Conservation (phyloP, 2,888 invertebrate species). For the Gnatocerus cornutus region DNA sequence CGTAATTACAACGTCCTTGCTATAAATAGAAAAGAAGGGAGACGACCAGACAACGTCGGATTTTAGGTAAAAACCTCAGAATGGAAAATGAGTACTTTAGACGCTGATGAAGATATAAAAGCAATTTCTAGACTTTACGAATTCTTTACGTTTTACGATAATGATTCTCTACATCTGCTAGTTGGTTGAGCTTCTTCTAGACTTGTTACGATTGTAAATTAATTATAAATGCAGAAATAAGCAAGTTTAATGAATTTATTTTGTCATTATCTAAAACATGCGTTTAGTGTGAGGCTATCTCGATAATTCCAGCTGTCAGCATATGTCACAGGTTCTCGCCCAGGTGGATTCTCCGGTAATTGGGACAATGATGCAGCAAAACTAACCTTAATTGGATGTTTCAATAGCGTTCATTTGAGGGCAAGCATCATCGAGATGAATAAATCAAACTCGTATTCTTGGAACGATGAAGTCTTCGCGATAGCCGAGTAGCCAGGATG, state of each 20-base stretch:
- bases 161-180: conserved; percentile 30
- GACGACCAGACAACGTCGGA: conserved; percentile 33
- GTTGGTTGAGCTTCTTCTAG: conserved; percentile 8
- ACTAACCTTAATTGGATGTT: conserved; percentile 61
- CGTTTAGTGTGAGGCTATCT: conserved; percentile 36
- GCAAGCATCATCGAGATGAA: conserved; percentile 65
- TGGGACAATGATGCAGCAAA: conserved; percentile 61
- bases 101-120: conserved; percentile 52
- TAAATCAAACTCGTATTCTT: conserved; percentile 64
- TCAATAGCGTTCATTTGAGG: conserved; percentile 55
- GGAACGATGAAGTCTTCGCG: conserved; percentile 64
- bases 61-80: conserved; percentile 46
- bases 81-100: conserved; percentile 47
- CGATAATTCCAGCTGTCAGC: conserved; percentile 47
- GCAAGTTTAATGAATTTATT: conserved; percentile 25
- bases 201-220: not conserved
- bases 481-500: conserved; percentile 63
- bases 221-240: conserved; percentile 8
- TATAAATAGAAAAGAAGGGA: conserved; percentile 43
- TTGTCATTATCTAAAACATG: conserved; percentile 32
- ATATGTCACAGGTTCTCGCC: conserved; percentile 48
- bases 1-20: conserved; percentile 37
- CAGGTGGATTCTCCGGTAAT: conserved; percentile 53
- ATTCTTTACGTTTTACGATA: conserved; percentile 51
- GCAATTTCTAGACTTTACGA: conserved; percentile 47